These are phyloP conservation scores for Heterochromis multidens DNA, from an alignment of 2,113 vertebrate genomes.

Conservation along the genomic window DNA sequence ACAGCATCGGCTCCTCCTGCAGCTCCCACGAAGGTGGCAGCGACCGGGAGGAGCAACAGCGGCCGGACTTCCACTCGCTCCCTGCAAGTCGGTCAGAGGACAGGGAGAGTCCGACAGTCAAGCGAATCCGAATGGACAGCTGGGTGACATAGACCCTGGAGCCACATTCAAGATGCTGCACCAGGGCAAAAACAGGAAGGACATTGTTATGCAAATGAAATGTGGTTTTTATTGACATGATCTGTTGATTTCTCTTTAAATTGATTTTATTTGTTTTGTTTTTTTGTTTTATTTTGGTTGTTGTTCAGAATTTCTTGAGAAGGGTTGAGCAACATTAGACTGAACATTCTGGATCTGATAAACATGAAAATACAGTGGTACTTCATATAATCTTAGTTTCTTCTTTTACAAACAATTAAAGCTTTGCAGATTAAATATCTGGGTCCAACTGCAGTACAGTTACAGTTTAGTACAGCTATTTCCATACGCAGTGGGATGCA, in stretches of 20 bases:
- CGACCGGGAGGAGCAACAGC: constrained; percentile 86
- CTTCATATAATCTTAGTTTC: not conserved
- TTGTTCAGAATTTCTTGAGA: not conserved
- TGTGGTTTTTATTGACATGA: constrained; percentile 32
- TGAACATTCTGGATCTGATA: not conserved
- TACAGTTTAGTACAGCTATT: not conserved
- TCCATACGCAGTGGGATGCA: not conserved
- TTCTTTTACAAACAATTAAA: not conserved
- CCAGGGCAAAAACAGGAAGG: constrained; percentile 36
- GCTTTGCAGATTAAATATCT: not conserved
- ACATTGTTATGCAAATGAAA: constrained; percentile 42
- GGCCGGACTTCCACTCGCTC: constrained; percentile 81
- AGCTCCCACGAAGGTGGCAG: constrained; percentile 90
- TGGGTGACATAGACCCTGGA: constrained; percentile 85
- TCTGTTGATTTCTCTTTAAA: constrained; percentile 18
- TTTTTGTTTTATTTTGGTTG: not conserved
- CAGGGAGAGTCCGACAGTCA: constrained; percentile 84
- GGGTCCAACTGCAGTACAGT: constrained; percentile 35
- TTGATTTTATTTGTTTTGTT: not conserved
- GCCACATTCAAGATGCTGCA: not conserved
- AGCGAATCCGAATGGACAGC: constrained; percentile 90
- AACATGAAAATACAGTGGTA: not conserved
- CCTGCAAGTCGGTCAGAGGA: constrained; percentile 78
- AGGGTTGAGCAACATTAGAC: not conserved
- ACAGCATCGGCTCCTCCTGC: constrained; percentile 92